A percentile compares a stretch with the other conserved stretches of the same genome.
phyloP scores from a whole-genome alignment of 2,113 vertebrate genomes.

The Phylloscopus whistleri region DNA sequence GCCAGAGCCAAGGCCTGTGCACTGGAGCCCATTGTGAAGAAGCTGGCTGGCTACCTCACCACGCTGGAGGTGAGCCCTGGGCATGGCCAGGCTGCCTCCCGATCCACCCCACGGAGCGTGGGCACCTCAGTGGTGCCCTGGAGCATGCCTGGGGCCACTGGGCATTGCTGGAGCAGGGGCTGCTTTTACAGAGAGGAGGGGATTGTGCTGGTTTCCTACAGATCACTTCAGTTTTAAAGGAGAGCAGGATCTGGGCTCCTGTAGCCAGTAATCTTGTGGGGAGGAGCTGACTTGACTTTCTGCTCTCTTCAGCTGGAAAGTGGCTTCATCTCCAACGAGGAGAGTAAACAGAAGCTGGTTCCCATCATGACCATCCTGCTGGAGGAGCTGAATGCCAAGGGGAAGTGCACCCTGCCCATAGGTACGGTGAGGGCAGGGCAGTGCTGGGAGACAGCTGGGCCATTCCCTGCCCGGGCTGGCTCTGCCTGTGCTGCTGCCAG shows the following conservation, averaged over 20 bases:
- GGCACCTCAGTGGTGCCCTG: background rate
- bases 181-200: background rate
- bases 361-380: slow-evolving; percentile 95
- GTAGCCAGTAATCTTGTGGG: rapidly evolving
- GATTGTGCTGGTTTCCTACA: background rate
- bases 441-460: background rate
- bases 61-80: slow-evolving; percentile 86
- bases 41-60: slow-evolving; percentile 94
- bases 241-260: rapidly evolving
- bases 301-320: slow-evolving; percentile 85
- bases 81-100: rapidly evolving
- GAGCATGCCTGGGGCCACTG: rapidly evolving
- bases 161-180: background rate
- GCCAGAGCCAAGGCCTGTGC: slow-evolving; percentile 92
- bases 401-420: slow-evolving; percentile 92
- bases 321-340: slow-evolving; percentile 93
- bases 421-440: background rate
- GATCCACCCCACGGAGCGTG: rapidly evolving
- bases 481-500: background rate
- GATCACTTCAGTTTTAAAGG: background rate
- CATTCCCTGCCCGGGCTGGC: rapidly evolving
- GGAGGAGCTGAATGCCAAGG: slow-evolving; percentile 92
- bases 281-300: background rate
- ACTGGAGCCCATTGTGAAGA: slow-evolving; percentile 96
- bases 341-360: slow-evolving; percentile 95